A percentile compares a stretch with the other conserved stretches of the same genome.
Evolutionary conservation across 1,140 invertebrate genomes (phyloP).

Genomic region (Idris sp.): DNA sequence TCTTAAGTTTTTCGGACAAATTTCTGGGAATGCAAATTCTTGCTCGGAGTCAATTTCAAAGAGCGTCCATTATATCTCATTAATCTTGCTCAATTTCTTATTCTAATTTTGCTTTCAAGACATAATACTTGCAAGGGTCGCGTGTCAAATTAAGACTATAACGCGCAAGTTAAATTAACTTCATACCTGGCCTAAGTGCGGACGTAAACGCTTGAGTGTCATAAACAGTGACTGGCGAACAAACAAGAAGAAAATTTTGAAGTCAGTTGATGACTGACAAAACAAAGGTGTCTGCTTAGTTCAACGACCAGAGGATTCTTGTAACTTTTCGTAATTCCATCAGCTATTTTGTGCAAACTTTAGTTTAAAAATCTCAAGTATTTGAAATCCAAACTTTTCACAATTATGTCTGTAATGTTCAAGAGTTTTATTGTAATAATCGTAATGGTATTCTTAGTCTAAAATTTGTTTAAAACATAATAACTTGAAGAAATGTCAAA

Average conservation of each 20-base stretch:
- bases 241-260: constrained; percentile 52
- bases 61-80: constrained; percentile 7
- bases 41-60: too few species aligned
- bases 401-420: too few species aligned
- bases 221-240: constrained; percentile 51
- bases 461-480: too few species aligned
- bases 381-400: too few species aligned
- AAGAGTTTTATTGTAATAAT: too few species aligned
- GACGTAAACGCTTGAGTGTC: constrained; percentile 42
- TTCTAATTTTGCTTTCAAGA: constrained; percentile 30
- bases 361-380: too few species aligned
- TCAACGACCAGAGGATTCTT: constrained; percentile 11
- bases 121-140: constrained; percentile 22
- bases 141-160: constrained; percentile 47
- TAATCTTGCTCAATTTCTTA: neutral
- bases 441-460: too few species aligned
- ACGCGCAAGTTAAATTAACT: constrained; percentile 51
- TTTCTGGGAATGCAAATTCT: too few species aligned
- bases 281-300: constrained; percentile 49
- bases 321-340: constrained; percentile 40
- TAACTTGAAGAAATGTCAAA: too few species aligned
- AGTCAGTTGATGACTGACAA: constrained; percentile 29
- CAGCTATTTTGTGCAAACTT: too few species aligned
- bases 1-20: too few species aligned
- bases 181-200: constrained; percentile 31